phyloP scores from a whole-genome alignment of 2,113 vertebrate species.

The Nerophis ophidion region DNA sequence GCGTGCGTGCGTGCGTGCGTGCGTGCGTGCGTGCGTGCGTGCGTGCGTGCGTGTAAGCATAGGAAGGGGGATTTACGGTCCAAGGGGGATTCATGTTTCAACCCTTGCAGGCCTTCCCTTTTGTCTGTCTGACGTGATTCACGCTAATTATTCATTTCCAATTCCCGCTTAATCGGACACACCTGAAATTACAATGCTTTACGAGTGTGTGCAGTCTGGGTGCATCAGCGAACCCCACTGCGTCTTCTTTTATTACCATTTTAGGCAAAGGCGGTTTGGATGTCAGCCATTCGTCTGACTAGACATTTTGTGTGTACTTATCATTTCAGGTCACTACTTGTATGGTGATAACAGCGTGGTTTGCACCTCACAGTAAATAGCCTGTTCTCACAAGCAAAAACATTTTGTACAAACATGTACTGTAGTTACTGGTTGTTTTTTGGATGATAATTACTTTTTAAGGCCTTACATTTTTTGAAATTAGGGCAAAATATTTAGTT shows the following conservation, averaged over 20 bases:
- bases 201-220: conserved; percentile 12
- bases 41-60: conserved; percentile 1
- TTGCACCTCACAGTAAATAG: conserved; percentile 12
- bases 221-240: not conserved
- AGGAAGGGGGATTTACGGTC: conserved; percentile 33
- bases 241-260: not conserved
- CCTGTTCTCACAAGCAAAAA: not conserved
- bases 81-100: conserved; percentile 61
- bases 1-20: conserved; percentile 11
- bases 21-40: conserved; percentile 5
- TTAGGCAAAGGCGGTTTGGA: conserved; percentile 4
- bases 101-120: conserved; percentile 8
- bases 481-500: not conserved
- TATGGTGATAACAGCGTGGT: conserved; percentile 16
- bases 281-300: conserved; percentile 22
- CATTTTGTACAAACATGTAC: not conserved
- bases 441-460: not conserved
- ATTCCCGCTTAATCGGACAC: conserved; percentile 21
- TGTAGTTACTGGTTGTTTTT: not conserved
- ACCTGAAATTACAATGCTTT: conserved; percentile 18
- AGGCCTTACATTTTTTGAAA: not conserved
- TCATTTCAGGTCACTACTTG: conserved; percentile 33
- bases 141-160: conserved; percentile 20
- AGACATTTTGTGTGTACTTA: conserved; percentile 1
- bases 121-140: conserved; percentile 27